Conservation (phyloP, 2,888 invertebrate genomes). For the Alviniconcha strummeri region DNA sequence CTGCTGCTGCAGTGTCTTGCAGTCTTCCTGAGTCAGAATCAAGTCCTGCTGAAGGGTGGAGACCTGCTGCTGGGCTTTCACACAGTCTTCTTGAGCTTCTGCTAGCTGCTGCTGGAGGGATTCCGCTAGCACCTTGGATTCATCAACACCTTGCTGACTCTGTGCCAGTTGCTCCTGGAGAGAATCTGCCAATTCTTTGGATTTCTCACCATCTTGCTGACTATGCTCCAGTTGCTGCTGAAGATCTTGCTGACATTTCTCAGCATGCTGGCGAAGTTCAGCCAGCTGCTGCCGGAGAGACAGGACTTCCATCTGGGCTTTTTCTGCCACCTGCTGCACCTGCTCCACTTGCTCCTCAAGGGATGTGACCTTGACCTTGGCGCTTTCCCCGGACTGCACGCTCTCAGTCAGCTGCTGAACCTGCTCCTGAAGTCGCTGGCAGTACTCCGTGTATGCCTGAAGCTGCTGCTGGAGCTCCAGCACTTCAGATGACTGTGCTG, state of each 20-base stretch:
- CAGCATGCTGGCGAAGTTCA: slow-evolving; percentile 22
- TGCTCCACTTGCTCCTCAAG: slow-evolving; percentile 24
- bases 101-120: slow-evolving; percentile 10
- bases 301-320: slow-evolving; percentile 4
- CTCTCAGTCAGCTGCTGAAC: slow-evolving; percentile 53
- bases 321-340: slow-evolving; percentile 13
- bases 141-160: slow-evolving; percentile 22
- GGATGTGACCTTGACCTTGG: slow-evolving; percentile 11
- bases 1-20: background rate
- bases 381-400: background rate
- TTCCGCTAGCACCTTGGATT: background rate
- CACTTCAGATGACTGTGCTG: slow-evolving; percentile 33
- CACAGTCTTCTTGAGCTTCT: slow-evolving; percentile 14
- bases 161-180: slow-evolving; percentile 16
- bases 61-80: slow-evolving; percentile 2
- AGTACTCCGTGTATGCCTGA: slow-evolving; percentile 52
- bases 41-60: slow-evolving; percentile 8
- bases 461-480: slow-evolving; percentile 52
- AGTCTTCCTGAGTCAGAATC: slow-evolving; percentile 7
- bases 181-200: background rate
- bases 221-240: slow-evolving; percentile 31
- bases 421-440: slow-evolving; percentile 56
- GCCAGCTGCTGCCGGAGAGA: slow-evolving; percentile 20
- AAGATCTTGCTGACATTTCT: slow-evolving; percentile 21
- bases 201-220: slow-evolving; percentile 18